Base-by-base conservation (phyloP, 2,888 invertebrate species). In the Scaptomyza cyrtandrae region DNA sequence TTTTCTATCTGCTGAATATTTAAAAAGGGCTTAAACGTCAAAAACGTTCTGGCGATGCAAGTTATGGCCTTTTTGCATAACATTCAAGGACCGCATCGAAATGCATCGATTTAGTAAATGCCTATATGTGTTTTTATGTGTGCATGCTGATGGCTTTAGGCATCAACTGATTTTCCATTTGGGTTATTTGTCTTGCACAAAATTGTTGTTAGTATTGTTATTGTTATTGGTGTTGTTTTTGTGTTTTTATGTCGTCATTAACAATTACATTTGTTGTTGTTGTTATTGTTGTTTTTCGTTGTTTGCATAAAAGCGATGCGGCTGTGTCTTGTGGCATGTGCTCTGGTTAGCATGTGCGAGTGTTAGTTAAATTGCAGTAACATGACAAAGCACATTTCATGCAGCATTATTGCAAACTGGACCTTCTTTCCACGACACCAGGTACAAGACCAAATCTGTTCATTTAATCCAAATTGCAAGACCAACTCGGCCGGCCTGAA, bases 161-260 rank as follows among this genome's bases (percentile, higher is more conserved):
- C 86, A 80, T 82, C 86, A 89, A 80, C 86, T 76, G 87, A 87
- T 87, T 89, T 87, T 72, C 65, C 78, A 82, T 87, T 87, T 78
- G 70, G 80, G 78, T 76, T 76, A 75, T 89, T 89, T 89, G 80
- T 89, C 86, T 81, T 87, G 83, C 74, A 71, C 65, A 37, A 19
- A 39, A 37, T 49, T 57, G 55, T 39, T 56, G 55, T 43, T 60
- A 29, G 41, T 53, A 29, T 49, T 65, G 16, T 73, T 67, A 45
- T 53, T 63, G 44, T 45, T 59, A 56, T 6, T 60, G 53, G 44
- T 58, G 67, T 6, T 45, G 31, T 43, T 46, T 64, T 71, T 78
- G 78, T 77, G 78, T 70, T 74, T 65, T 58, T 71, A 71, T 78
- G 71, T 67, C 57, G 46, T 75, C 67, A 63, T 67, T 49, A 46